Evolutionary conservation across 1,140 invertebrate species (phyloP), one percentile per base, ranked within the genome.

Genomic region (Drosophila saltans): DNA sequence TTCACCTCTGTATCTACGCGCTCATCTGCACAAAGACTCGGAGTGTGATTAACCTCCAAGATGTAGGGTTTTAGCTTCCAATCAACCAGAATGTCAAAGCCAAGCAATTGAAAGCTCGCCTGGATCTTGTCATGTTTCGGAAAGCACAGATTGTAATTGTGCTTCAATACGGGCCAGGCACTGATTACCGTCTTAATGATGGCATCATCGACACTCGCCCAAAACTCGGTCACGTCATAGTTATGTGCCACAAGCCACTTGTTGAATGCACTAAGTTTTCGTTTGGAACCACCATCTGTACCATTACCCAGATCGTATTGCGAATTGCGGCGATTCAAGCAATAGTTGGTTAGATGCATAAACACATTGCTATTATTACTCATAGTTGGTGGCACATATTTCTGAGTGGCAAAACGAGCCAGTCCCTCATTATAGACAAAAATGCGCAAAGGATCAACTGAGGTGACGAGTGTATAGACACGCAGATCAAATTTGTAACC

Each of bases 301-400:
- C 90, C 94, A 24, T 69, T 75, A 26, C 86, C 88, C 4, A 78
- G 58, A 68, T 88, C 78, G 82, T 96, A 98, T 66, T 96, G 96
- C 43, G 95, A 93, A 83, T 96, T 97, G 78, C 97, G 96, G 78
- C 98, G 99, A 92, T 99, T 99, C 0, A 99, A 94, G 0, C 97
- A 96, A 91, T 99, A 99, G 93, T 99, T 99, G 0, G 98, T 99
- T 65, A 99, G 93, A 93, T 99, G 98, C 97, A 99, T 99, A 90
- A 95, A 99, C 30, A 97, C 94, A 91, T 98, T 97, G 2, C 94
- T 94, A 2, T 96, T 95, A 78, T 98, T 98, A 41, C 95, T 94
- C 45, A 94, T 92, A 24, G 94, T 96, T 0, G 97, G 97, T 70
- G 97, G 95, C 66, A 95, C 95, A 84, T 98, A 98, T 80, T 96